Percentiles rank a stretch among this genome's conserved stretches.
Conservation (phyloP, 1,140 invertebrate species). For the Popillia japonica region DNA sequence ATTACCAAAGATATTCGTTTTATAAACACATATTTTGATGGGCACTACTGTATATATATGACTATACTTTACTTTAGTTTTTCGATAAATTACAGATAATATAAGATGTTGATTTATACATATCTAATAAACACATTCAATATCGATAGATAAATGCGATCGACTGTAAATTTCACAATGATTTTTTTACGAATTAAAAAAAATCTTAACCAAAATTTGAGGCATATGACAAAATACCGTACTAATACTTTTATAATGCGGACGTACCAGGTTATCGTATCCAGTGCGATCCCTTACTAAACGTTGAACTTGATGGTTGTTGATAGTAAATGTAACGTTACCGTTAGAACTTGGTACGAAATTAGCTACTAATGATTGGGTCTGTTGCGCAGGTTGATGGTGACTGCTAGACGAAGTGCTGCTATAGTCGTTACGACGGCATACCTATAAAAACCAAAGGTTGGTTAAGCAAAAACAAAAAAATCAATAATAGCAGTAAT, state of each 20-base stretch:
- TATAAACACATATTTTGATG: too few relatives aligned
- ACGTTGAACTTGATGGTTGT: conserved; percentile 80
- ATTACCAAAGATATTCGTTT: too few relatives aligned
- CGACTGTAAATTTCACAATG: too few relatives aligned
- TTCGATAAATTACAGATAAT: too few relatives aligned
- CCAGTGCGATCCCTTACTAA: conserved; percentile 71
- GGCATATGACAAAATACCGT: not conserved
- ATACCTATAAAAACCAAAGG: conserved; percentile 63
- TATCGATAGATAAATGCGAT: too few relatives aligned
- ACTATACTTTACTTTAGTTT: too few relatives aligned
- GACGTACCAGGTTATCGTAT: conserved; percentile 70
- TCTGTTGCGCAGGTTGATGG: conserved; percentile 70
- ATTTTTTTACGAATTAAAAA: too few relatives aligned
- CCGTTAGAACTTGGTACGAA: conserved; percentile 80
- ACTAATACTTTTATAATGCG: not conserved
- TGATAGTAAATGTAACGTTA: conserved; percentile 89
- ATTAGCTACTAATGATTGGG: conserved; percentile 71
- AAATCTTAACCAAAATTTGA: too few relatives aligned
- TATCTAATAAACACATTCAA: too few relatives aligned
- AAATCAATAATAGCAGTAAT: conserved; percentile 20
- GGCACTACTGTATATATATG: too few relatives aligned
- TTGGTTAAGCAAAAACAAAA: not conserved
- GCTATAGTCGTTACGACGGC: conserved; percentile 71
- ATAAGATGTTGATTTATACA: too few relatives aligned
- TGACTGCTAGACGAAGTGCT: conserved; percentile 64